phyloP scores from a whole-genome alignment of 2,113 vertebrate species.

The Phainopepla nitens region DNA sequence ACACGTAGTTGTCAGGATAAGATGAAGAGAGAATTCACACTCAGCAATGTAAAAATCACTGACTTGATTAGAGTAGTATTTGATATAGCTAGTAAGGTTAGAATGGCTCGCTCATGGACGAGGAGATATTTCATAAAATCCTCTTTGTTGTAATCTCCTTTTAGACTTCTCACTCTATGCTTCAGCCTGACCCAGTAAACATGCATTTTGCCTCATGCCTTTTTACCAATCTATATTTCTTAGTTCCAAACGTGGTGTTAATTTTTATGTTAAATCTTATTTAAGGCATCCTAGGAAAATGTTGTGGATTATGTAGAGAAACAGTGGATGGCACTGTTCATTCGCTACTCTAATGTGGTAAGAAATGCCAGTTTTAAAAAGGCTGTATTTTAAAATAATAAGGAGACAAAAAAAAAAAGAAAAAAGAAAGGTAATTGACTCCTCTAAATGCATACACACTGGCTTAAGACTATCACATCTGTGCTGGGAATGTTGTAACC shows the following conservation, averaged over 20 bases:
- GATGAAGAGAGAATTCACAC: not conserved
- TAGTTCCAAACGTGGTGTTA: not conserved
- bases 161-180: not conserved
- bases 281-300: not conserved
- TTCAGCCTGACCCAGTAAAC: not conserved
- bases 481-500: slow-evolving; percentile 25
- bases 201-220: not conserved
- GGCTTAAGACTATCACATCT: slow-evolving; percentile 43
- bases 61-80: not conserved
- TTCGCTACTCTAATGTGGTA: slow-evolving; percentile 6
- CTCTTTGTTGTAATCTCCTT: not conserved
- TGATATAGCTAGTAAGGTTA: not conserved
- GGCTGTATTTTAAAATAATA: slow-evolving; percentile 39
- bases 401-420: not conserved
- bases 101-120: not conserved
- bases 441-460: slow-evolving; percentile 18
- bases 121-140: not conserved
- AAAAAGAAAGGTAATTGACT: slow-evolving; percentile 1
- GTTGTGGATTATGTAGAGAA: slow-evolving; percentile 36
- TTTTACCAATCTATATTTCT: not conserved
- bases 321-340: slow-evolving; percentile 68
- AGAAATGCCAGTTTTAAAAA: slow-evolving; percentile 1
- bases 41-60: not conserved
- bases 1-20: not conserved
- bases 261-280: not conserved